Evolutionary conservation across 2,888 invertebrate genomes (phyloP), one percentile per base, ranked within the genome.

Genomic region (Aplocera efformata): DNA sequence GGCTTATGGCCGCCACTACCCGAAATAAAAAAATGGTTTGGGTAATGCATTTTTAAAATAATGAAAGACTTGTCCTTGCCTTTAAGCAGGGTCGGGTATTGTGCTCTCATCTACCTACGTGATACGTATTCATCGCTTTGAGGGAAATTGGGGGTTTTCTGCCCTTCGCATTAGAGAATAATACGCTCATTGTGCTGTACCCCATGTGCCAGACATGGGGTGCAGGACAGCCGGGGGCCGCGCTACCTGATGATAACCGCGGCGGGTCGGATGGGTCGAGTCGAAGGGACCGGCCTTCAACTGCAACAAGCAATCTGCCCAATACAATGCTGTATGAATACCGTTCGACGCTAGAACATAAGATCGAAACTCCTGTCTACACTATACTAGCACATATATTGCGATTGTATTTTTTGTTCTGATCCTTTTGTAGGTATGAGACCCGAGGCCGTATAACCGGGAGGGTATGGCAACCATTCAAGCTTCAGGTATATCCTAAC

Each of bases 151-250:
- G 30, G 30, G 26, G 3, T 25, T 26, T 21, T 30, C 29, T 26
- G 34, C 34, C 33, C 29, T 13, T 25, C 20, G 21, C 11, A 34
- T 25, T 21, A 13, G 13, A 23, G 13, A 9, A 40, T 26, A 31
- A 35, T 35, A n/a, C 24, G n/a, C 6, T 10, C 26, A 35, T 97
- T 63, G 98, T 36, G 17, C 36, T 32, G 28, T 13, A 10, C n/a
- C n/a, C n/a, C n/a, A n/a, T n/a, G n/a, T n/a, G n/a, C n/a, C n/a
- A n/a, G n/a, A n/a, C n/a, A n/a, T n/a, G n/a, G n/a, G n/a, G n/a
- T n/a, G n/a, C n/a, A n/a, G n/a, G n/a, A 2, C 7, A n/a, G 22
- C n/a, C 6, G 41, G 38, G 34, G 34, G 27, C 10, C 26, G 13
- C 9, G 30, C 43, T 44, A 44, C 43, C 43, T 38, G 43, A 39